Evolutionary conservation across 1,140 invertebrate genomes (phyloP), one percentile per base, ranked within the genome.

Genomic region (Brachionus asplanchnoidis): DNA sequence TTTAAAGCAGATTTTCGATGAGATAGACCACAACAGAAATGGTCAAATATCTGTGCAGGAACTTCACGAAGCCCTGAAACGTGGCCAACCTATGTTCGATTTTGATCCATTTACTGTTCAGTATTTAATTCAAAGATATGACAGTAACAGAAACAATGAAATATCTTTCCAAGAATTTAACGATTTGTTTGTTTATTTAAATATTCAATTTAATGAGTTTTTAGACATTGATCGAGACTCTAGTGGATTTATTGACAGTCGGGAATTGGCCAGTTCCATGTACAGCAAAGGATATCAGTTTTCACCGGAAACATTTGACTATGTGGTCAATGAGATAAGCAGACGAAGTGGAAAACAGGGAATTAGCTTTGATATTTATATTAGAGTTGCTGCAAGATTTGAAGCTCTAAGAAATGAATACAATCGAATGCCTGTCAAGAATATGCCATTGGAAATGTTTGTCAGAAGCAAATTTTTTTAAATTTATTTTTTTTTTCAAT

Each of bases 291-390:
- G 79, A 23, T 82, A 23, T 28, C 32, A 68, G 20, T 68, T 60
- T 46, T 60, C 53, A 11, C 79, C 32, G n/a, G 65, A 82, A 42
- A 36, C 44, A 82, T 42, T 60, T 46, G 32, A 82, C 17, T 82
- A 20, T 46, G 32, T 82, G 9, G 79, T 82, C 5, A 65, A 42
- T 14, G 79, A 82, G 44, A 82, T 82, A 32, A 44, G 36, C 40
- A 82, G 79, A 82, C 79, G 79, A 32, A 82, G 79, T 82, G 79
- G 79, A 26, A 82, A 65, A 26, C 32, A 36, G 14, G 79, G 79
- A 26, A 65, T 82, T 14, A 82, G 65, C 40, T 82, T 82, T 65
- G 79, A 82, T 28, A 40, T 65, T 36, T 82, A 82, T 44, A 53
- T 82, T 0, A 60, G 79, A 44, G 32, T 82, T 6, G 28, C 32